Base-by-base conservation (phyloP, 1,140 invertebrate genomes). In the Eurytemora carolleeae region DNA sequence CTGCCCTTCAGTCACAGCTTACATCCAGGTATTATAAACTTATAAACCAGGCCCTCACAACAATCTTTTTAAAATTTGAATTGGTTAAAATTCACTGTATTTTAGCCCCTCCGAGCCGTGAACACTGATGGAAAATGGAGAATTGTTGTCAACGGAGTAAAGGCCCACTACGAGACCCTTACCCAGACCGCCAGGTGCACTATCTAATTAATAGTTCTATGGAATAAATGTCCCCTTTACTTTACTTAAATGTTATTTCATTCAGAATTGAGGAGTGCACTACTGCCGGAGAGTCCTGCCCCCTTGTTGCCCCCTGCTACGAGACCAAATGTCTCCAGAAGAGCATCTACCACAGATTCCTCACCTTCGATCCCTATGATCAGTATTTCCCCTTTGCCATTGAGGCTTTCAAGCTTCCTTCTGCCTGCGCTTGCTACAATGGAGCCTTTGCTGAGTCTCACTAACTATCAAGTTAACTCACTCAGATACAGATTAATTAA, bases 71-170 rank as follows among this genome's bases (percentile, higher is more conserved):
- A n/a, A n/a, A n/a, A n/a, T n/a, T n/a, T n/a, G n/a, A n/a, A n/a
- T n/a, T n/a, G n/a, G n/a, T n/a, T n/a, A n/a, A n/a, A n/a, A n/a
- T n/a, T n/a, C n/a, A n/a, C 31, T 44, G 7, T 44, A 12, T 44
- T 44, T 44, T 44, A 44, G 52, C 69, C 69, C 21, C 63, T 70
- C 19, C 57, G 69, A 20, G 69, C 69, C 55, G 60, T 62, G 17
- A 68, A 70, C 55, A 60, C 64, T 0, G 65, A 69, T n/a, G 68
- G 68, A 1, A 66, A 67, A 64, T 70, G 69, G 69, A 63, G 66
- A 24, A 63, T 70, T 59, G 64, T 70, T n/a, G 66, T 70, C 54
- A 70, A 68, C 64, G 18, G 44, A 1, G 59, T 60, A 17, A 60
- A 60, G 59, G 59, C 59, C 55, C 64, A 60, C 53, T 60, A 60